Base-by-base conservation (phyloP, 2,888 invertebrate species). In the Cremastobaeus sp. region DNA sequence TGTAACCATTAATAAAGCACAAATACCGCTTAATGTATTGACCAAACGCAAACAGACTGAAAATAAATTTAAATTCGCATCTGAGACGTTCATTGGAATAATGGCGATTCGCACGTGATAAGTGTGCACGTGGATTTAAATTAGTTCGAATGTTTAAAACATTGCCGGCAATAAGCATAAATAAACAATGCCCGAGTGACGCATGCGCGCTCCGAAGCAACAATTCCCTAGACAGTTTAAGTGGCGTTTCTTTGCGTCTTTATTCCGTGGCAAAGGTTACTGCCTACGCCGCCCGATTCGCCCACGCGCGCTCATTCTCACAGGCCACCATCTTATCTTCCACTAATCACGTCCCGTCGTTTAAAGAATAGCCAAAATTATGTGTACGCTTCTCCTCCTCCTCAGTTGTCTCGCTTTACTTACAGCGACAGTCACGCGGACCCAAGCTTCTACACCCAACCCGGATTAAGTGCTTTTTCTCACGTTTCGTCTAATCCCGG, bases 321-420 rank as follows among this genome's bases (percentile, higher is more conserved):
- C 39, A 14, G 55, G 62, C 66, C 41, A 45, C 54, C 66, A 62
- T 73, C 59, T 72, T 72, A 66, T 60, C 66, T 54, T 66, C 60
- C 45, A 47, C 55, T 64, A 57, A 62, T 62, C 62, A 70, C 32
- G 70, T 54, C 57, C 28, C 39, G 35, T 11, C 52, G 47, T 47
- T 69, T 60, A 60, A 60, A 60, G 54, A 60, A 60, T 69, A 54
- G 60, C 54, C 70, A 50, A 71, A 71, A 70, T 64, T 34, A 62
- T 55, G 37, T 50, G 30, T 21, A 50, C 12, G 55, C 45, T 12
- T 54, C 48, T 17, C 47, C 57, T 45, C 9, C 14, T 25, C 37
- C 21, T 66, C 57, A 52, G 43, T 47, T 30, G 55, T 15, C 32
- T 55, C 55, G 65, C 8, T 47, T 48, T 39, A 9, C 45, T 45